Evolutionary conservation across 2,888 invertebrate genomes (phyloP).

Genomic region (Oligia latruncula): DNA sequence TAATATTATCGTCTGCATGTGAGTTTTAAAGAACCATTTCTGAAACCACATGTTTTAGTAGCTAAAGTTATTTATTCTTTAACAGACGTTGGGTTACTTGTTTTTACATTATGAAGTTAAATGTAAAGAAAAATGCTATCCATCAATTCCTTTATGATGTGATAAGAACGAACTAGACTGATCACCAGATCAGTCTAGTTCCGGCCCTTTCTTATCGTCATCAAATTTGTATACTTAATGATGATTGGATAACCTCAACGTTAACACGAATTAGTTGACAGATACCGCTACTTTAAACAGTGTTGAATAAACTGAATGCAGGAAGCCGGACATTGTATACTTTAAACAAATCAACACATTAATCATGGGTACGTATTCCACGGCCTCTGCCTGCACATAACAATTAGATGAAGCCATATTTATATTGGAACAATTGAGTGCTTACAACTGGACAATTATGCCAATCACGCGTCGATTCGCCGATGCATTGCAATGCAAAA

Average conservation of each 20-base stretch:
- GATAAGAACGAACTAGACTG: not conserved
- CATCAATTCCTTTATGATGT: not conserved
- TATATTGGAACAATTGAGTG: conserved; percentile 76
- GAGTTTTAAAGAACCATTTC: conserved; percentile 27
- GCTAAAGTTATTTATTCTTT: not conserved
- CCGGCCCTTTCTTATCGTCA: not conserved
- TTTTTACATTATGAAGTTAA: not conserved
- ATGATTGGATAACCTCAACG: not conserved
- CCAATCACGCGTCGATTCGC: conserved; percentile 76
- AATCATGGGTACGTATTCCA: conserved; percentile 46
- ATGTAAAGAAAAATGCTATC: not conserved
- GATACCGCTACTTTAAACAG: not conserved
- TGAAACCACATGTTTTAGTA: conserved; percentile 2
- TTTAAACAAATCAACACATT: conserved; percentile 52
- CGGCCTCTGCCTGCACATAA: conserved; percentile 58
- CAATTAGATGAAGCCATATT: conserved; percentile 76
- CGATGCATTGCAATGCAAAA: conserved; percentile 74
- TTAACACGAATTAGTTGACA: conserved; percentile 11
- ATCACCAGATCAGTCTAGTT: not conserved
- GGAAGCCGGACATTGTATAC: conserved; percentile 54
- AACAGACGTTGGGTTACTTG: not conserved
- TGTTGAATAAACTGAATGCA: conserved; percentile 15
- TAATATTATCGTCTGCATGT: conserved; percentile 51
- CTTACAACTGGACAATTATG: conserved; percentile 74
- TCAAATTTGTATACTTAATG: not conserved